phyloP scores from a whole-genome alignment of 1,140 invertebrate species.

The Drosophila burlai region DNA sequence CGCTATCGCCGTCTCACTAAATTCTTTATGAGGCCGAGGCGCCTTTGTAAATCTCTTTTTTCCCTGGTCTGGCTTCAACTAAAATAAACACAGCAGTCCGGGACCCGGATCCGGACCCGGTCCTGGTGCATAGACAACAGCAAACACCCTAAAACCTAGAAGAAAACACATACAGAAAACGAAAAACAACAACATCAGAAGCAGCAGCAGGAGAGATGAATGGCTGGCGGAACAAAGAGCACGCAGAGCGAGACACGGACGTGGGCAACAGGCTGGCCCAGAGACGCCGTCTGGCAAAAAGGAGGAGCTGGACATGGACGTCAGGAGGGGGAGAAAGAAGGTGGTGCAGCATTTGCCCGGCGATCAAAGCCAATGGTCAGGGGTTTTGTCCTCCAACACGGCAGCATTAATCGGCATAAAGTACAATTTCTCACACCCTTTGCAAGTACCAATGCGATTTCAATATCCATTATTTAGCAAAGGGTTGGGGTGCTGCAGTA shows the following conservation, averaged over 20 bases:
- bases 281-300: slow-evolving; percentile 15
- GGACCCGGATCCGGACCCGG: slow-evolving; percentile 2
- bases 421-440: slow-evolving; percentile 51
- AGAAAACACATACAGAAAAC: slow-evolving; percentile 31
- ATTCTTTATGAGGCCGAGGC: slow-evolving; percentile 56
- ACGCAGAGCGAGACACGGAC: slow-evolving; percentile 1
- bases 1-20: slow-evolving; percentile 35
- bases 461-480: slow-evolving; percentile 50
- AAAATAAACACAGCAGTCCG: slow-evolving; percentile 48
- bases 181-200: slow-evolving; percentile 22
- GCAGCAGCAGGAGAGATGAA: slow-evolving; percentile 42
- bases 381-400: slow-evolving; percentile 35
- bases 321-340: not conserved
- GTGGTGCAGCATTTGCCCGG: slow-evolving; percentile 20
- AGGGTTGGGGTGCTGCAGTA: not conserved
- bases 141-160: slow-evolving; percentile 58
- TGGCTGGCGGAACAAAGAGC: slow-evolving; percentile 54
- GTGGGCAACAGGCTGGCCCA: slow-evolving; percentile 54
- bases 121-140: slow-evolving; percentile 40
- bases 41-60: slow-evolving; percentile 37
- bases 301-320: not conserved
- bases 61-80: slow-evolving; percentile 52
- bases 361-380: slow-evolving; percentile 44
- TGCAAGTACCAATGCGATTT: slow-evolving; percentile 40
- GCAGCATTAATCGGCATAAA: slow-evolving; percentile 60